A percentile compares a stretch with the other conserved stretches of the same genome.
phyloP scores from a whole-genome alignment of 2,888 invertebrate species.

The Carcina quercana region DNA sequence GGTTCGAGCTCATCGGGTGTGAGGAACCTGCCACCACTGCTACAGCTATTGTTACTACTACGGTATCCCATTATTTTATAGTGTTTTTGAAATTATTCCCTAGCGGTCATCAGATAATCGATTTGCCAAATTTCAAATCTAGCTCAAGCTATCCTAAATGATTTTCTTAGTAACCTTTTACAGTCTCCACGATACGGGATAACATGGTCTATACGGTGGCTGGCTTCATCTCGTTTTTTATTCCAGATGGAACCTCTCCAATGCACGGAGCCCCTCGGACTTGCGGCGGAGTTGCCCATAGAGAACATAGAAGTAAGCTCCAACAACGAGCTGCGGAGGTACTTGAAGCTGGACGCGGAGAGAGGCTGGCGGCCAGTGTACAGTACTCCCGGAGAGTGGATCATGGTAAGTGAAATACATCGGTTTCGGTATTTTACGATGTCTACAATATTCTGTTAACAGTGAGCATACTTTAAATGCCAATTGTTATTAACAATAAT shows the following conservation, averaged over 20 bases:
- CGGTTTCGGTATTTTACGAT: not conserved
- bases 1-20: constrained; percentile 86
- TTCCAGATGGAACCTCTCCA: constrained; percentile 42
- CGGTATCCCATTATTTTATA: no score
- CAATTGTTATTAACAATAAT: no score
- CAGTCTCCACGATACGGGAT: no score
- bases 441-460: no score
- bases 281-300: constrained; percentile 77
- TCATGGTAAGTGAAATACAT: constrained; percentile 75
- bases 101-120: no score
- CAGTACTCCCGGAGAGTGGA: constrained; percentile 80
- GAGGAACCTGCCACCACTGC: constrained; percentile 24
- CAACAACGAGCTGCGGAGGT: constrained; percentile 45
- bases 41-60: constrained; percentile 16
- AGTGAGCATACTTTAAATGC: no score
- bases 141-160: no score
- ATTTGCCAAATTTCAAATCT: no score
- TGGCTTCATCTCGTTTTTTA: no score
- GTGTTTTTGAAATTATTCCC: no score
- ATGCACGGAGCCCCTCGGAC: constrained; percentile 84
- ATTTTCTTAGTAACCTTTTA: no score
- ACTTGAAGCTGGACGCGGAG: constrained; percentile 58
- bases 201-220: no score
- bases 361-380: constrained; percentile 80
- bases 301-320: constrained; percentile 82